Conservation (phyloP, 2,888 invertebrate species). For the Ptychoptera contaminata region DNA sequence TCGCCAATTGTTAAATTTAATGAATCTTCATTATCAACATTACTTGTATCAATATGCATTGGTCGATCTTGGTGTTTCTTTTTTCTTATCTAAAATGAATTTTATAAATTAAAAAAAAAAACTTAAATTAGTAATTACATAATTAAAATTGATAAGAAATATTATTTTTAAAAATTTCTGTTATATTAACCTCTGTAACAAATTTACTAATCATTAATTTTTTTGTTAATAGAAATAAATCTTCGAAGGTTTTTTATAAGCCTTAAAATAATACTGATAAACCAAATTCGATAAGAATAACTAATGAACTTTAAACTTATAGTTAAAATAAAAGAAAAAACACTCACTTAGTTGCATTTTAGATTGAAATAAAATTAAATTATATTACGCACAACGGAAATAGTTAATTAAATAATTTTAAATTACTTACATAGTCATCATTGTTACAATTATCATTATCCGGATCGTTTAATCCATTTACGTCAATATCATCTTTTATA, state of each 20-base stretch:
- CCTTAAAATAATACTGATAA: too few species aligned
- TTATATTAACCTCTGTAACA: constrained; percentile 9
- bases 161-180: background rate
- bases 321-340: too few species aligned
- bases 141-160: background rate
- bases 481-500: constrained; percentile 3
- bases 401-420: background rate
- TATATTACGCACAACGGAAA: too few species aligned
- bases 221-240: too few species aligned
- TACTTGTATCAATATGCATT: constrained; percentile 31
- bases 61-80: background rate
- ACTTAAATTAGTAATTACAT: background rate
- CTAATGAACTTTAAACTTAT: too few species aligned
- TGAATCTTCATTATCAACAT: constrained; percentile 60
- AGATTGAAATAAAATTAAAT: too few species aligned
- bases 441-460: constrained; percentile 6
- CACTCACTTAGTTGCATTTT: too few species aligned
- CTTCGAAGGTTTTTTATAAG: constrained; percentile 5
- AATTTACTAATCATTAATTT: constrained; percentile 9
- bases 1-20: constrained; percentile 67
- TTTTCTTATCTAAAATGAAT: background rate
- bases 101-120: background rate
- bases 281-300: constrained; percentile 9
- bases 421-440: constrained; percentile 10
- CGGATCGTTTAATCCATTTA: constrained; percentile 5